Base-by-base conservation (phyloP, 2,797 vertebrate genomes). In the Scomberomorus guttatus region DNA sequence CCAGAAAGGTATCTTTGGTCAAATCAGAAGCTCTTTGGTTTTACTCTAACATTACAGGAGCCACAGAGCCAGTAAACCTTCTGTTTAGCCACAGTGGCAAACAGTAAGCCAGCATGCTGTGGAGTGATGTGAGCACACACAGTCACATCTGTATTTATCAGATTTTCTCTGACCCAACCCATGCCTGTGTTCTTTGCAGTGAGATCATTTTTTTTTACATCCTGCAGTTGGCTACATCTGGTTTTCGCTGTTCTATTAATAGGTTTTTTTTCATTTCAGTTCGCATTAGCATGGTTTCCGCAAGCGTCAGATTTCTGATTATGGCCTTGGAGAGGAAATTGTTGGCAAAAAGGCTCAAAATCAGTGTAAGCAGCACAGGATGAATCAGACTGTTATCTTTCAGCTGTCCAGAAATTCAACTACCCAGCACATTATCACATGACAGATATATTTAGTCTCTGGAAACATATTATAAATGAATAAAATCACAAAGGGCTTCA, bases 131-230 rank as follows among this genome's bases (percentile, higher is more conserved):
- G 74, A 75, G 78, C 73, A 66, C 71, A 25, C 74, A 58, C 48
- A 76, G 59, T 82, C 75, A 80, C 87, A 88, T 86, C 80, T 92
- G 88, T 87, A 84, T 91, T 88, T 87, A 85, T 89, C 88, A 83
- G 82, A 76, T 85, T 90, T 82, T 77, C 70, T 84, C 46, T 57
- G 65, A 83, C 72, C 79, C 77, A 73, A 10, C 77, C 78, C 67
- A 56, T 57, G 68, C 68, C 77, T 70, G 70, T 54, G 62, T 72
- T 82, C 73, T 82, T 61, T 76, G 51, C 75, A 63, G 42, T 80
- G 64, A 85, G 68, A 80, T 85, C 61, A 69, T 69, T 86, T 82
- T 14, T n/a, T 18, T 50, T 82, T 82, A 87, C 58, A 76, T 64
- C 68, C 32, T 75, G n/a, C 34, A 79, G 34, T 77, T 79, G 62